A percentile compares a stretch with the other conserved stretches of the same genome.
Evolutionary conservation across 2,113 vertebrate genomes (phyloP).

Genomic region (Ptyas mucosa): DNA sequence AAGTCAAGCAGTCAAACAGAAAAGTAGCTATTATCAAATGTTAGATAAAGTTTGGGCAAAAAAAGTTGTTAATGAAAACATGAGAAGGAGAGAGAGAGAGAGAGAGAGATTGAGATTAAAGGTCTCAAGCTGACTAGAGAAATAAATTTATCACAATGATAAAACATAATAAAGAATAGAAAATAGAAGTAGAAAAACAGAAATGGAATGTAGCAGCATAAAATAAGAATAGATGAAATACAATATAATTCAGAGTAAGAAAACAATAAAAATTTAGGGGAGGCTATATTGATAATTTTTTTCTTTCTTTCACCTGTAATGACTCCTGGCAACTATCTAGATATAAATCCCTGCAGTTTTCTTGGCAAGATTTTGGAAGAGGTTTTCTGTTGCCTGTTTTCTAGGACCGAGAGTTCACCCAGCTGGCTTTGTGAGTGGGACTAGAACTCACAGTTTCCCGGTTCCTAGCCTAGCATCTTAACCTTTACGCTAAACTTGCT

Average conservation of each 20-base stretch:
- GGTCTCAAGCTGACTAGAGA: neutral
- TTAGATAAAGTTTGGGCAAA: neutral
- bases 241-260: neutral
- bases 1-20: neutral
- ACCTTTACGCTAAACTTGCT: neutral
- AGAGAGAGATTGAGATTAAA: neutral
- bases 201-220: neutral
- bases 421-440: neutral
- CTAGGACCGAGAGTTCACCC: neutral
- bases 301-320: neutral
- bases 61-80: neutral
- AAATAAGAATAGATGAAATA: neutral
- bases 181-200: neutral
- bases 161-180: neutral
- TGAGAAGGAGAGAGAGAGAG: neutral
- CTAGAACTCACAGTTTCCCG: neutral
- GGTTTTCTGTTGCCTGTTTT: neutral
- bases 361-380: neutral
- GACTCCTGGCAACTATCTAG: neutral
- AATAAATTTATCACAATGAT: neutral
- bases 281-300: neutral
- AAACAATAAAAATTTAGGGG: neutral
- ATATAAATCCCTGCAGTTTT: neutral
- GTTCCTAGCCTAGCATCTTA: neutral
- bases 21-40: neutral